Percentiles rank a stretch among this genome's conserved stretches.
Evolutionary conservation across 2,797 vertebrate species (phyloP).

Genomic region (Adelosebastes latens): DNA sequence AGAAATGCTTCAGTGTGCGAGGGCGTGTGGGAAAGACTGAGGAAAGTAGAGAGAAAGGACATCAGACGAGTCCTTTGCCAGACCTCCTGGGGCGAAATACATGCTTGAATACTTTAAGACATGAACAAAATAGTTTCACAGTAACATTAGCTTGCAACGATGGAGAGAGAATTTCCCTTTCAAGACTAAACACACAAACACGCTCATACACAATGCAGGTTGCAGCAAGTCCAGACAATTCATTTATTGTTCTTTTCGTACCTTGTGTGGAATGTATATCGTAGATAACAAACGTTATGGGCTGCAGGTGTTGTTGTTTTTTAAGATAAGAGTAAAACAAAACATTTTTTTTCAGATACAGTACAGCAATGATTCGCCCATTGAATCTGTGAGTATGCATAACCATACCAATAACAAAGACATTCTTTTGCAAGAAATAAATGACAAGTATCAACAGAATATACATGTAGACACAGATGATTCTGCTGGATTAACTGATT

Average conservation of each 20-base stretch:
- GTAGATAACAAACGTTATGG: neutral
- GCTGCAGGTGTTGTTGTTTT: neutral
- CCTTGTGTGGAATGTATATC: constrained; percentile 39
- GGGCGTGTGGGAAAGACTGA: constrained; percentile 44
- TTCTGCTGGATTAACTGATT: neutral
- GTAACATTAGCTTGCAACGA: constrained; percentile 81
- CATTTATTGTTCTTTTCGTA: constrained; percentile 72
- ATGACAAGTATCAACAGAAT: neutral
- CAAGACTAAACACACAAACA: constrained; percentile 79
- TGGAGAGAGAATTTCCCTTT: constrained; percentile 73
- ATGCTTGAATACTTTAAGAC: constrained; percentile 83
- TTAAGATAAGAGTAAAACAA: neutral
- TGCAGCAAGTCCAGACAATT: constrained; percentile 82
- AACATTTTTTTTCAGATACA: neutral
- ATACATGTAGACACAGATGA: neutral
- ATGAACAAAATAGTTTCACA: constrained; percentile 76
- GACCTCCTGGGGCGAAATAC: constrained; percentile 84
- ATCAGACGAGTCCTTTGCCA: constrained; percentile 82
- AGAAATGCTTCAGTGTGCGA: constrained; percentile 50
- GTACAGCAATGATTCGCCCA: neutral
- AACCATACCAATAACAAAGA: neutral
- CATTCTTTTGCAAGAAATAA: neutral
- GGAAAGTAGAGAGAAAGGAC: constrained; percentile 57
- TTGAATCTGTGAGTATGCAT: neutral
- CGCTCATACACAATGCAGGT: constrained; percentile 74